Conservation (phyloP, 1,140 invertebrate genomes). For the Formica exsecta region DNA sequence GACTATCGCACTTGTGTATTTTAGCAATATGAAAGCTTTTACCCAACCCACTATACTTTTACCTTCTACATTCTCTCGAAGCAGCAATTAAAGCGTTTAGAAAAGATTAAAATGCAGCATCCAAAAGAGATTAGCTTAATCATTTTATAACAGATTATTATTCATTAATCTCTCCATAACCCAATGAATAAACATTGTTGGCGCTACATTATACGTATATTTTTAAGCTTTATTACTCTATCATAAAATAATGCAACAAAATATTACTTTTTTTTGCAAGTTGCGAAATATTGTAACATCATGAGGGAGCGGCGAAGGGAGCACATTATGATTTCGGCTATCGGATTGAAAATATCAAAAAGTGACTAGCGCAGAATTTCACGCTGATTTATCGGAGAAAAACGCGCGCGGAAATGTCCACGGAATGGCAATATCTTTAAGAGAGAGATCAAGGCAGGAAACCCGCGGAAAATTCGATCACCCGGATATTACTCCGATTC, state of each 20-base stretch:
- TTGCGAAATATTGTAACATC: not conserved
- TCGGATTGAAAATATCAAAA: conserved; percentile 42
- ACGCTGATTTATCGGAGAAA: conserved; percentile 55
- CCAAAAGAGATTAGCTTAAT: not conserved
- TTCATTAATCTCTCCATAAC: not conserved
- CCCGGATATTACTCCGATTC: conserved; percentile 62
- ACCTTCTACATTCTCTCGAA: not conserved
- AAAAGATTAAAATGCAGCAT: not conserved
- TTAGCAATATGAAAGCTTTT: conserved; percentile 47
- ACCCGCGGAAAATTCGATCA: conserved; percentile 60
- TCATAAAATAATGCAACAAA: not conserved
- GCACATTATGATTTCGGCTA: conserved; percentile 27
- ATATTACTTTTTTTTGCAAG: not conserved
- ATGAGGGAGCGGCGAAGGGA: not conserved
- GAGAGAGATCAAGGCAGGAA: conserved; percentile 60
- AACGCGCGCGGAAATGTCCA: conserved; percentile 47
- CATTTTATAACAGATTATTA: not conserved
- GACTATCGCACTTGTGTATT: conserved; percentile 32
- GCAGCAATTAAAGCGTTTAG: conserved; percentile 6
- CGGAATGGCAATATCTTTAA: conserved; percentile 60
- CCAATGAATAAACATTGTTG: no score
- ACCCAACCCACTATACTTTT: not conserved
- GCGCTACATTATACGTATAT: no score
- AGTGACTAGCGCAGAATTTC: conserved; percentile 52
- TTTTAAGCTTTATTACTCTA: not conserved